phyloP scores from a whole-genome alignment of 2,888 invertebrate species.

The Lysandra coridon region DNA sequence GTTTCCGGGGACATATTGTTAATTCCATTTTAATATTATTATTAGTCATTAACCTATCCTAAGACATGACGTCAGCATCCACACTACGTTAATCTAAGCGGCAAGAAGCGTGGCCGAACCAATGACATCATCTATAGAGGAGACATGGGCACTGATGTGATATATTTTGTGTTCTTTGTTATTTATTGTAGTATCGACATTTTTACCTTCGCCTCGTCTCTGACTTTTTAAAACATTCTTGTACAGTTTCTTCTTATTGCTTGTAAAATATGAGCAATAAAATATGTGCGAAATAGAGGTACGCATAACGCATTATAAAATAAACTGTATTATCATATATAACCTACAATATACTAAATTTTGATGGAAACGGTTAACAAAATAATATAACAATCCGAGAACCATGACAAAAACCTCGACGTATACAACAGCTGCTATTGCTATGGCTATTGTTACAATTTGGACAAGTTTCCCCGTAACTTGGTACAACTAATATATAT shows the following conservation, averaged over 20 bases:
- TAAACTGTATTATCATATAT: no score
- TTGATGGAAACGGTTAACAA: neutral
- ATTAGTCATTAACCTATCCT: neutral
- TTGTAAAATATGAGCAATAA: no score
- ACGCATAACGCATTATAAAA: no score
- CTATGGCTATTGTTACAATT: no score
- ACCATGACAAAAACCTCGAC: no score
- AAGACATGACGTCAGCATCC: neutral
- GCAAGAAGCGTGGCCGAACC: neutral
- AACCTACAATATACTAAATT: no score
- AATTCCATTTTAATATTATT: neutral
- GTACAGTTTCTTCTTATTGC: neutral
- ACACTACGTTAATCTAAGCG: neutral
- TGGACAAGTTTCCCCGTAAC: no score
- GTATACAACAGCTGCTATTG: no score
- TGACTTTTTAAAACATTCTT: neutral
- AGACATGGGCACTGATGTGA: neutral
- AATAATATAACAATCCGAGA: no score
- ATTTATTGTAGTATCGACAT: neutral
- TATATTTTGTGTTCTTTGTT: neutral
- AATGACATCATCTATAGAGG: constrained; percentile 22
- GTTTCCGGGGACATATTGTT: neutral
- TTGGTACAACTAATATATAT: no score
- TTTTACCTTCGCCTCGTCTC: neutral
- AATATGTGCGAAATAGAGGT: no score